phyloP scores from a whole-genome alignment of 2,113 vertebrate species.

The Abramis brama region DNA sequence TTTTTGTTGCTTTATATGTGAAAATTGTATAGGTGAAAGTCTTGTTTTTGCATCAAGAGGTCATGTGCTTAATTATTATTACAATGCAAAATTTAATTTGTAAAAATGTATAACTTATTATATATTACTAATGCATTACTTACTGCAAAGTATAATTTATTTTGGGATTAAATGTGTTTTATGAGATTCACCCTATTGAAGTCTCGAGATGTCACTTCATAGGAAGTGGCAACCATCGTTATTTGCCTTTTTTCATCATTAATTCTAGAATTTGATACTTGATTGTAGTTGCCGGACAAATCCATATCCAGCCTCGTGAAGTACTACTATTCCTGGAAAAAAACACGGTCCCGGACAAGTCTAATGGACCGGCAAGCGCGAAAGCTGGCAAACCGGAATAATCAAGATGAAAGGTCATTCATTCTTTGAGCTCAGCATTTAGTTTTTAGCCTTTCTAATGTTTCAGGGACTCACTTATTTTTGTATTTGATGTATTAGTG shows the following conservation, averaged over 20 bases:
- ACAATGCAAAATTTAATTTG: background rate
- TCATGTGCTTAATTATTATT: background rate
- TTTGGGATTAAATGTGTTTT: background rate
- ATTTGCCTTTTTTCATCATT: too few relatives aligned
- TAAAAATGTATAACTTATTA: background rate
- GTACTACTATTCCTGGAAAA: conserved; percentile 99
- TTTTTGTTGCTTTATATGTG: too few relatives aligned
- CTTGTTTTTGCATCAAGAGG: background rate
- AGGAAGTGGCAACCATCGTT: background rate
- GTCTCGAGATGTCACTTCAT: background rate
- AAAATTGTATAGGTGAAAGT: too few relatives aligned
- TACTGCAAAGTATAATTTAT: background rate
- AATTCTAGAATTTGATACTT: conserved; percentile 1
- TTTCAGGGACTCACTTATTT: conserved; percentile 20
- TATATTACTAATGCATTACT: too few relatives aligned
- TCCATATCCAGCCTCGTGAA: conserved; percentile 98
- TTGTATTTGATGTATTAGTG: conserved; percentile 71
- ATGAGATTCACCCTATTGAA: background rate
- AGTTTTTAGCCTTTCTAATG: background rate
- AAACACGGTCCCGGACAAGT: conserved; percentile 96
- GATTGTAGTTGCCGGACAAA: conserved; percentile 92
- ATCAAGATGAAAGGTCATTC: conserved; percentile 87
- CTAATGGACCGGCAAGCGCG: conserved; percentile 98
- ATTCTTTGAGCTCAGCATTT: background rate
- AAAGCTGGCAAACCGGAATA: conserved; percentile 90